A percentile compares a stretch with the other conserved stretches of the same genome.
Evolutionary conservation across 1,140 invertebrate species (phyloP).

Genomic region (Phocides pigmalion): DNA sequence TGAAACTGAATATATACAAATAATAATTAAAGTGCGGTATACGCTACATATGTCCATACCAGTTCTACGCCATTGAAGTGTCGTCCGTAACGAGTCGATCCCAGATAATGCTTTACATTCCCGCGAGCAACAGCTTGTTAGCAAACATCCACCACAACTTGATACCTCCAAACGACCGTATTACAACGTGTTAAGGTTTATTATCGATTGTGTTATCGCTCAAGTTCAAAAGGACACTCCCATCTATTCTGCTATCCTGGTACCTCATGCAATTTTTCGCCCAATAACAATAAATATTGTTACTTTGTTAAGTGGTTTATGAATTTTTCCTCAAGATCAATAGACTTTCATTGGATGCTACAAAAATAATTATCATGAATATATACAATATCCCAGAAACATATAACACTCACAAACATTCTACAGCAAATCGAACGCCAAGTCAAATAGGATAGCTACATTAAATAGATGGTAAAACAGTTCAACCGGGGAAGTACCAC

Average conservation of each 20-base stretch:
- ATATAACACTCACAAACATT: too few species aligned
- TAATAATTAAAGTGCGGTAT: constrained; percentile 33
- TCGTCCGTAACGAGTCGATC: constrained; percentile 64
- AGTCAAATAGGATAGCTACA: too few species aligned
- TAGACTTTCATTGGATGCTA: too few species aligned
- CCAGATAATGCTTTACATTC: constrained; percentile 52
- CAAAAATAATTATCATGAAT: too few species aligned
- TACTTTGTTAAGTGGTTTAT: constrained; percentile 19
- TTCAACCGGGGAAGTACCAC: too few species aligned
- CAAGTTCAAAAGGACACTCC: not conserved
- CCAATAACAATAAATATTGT: constrained; percentile 22
- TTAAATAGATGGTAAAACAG: too few species aligned
- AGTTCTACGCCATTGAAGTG: constrained; percentile 54
- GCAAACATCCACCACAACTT: not conserved
- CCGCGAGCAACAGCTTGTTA: constrained; percentile 52
- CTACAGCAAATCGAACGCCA: too few species aligned
- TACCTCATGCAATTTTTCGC: constrained; percentile 28
- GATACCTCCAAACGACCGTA: constrained; percentile 26
- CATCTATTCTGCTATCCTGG: constrained; percentile 22
- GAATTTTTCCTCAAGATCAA: not conserved
- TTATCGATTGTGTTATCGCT: not conserved
- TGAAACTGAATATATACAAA: constrained; percentile 16
- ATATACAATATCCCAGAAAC: too few species aligned
- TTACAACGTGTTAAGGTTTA: not conserved
- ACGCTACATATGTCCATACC: constrained; percentile 44